A percentile compares a stretch with the other conserved stretches of the same genome.
phyloP scores from a whole-genome alignment of 2,888 invertebrate genomes.

The Dryocosmus kuriphilus region DNA sequence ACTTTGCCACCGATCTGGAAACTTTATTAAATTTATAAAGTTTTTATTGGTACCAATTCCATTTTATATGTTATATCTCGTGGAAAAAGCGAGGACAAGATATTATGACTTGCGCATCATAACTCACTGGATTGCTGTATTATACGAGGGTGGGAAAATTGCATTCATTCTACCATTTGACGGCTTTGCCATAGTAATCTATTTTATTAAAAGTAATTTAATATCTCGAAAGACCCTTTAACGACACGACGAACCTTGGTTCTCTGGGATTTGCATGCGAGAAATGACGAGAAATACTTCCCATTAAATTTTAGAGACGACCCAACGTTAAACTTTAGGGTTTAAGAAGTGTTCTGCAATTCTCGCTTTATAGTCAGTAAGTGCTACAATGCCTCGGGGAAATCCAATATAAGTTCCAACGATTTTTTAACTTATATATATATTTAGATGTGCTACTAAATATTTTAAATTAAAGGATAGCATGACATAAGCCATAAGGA shows the following conservation, averaged over 20 bases:
- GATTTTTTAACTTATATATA: neutral
- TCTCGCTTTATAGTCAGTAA: slow-evolving; percentile 7
- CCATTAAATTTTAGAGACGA: slow-evolving; percentile 33
- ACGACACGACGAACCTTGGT: neutral
- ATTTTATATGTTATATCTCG: neutral
- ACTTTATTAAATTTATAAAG: neutral
- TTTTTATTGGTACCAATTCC: slow-evolving; percentile 6
- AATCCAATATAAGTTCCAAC: neutral
- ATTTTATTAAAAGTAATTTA: slow-evolving; percentile 28
- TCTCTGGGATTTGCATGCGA: slow-evolving; percentile 24
- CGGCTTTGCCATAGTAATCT: neutral
- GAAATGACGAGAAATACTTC: slow-evolving; percentile 17
- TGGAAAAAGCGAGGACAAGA: neutral
- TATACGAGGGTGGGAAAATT: slow-evolving; percentile 4
- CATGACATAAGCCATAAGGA: too few relatives aligned
- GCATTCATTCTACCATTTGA: slow-evolving; percentile 19
- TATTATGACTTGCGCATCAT: slow-evolving; percentile 12
- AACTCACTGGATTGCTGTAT: neutral
- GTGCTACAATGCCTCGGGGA: neutral
- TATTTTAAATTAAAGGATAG: too few relatives aligned
- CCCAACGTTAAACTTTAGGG: slow-evolving; percentile 21
- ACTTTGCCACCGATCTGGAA: neutral
- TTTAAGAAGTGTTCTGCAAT: slow-evolving; percentile 17
- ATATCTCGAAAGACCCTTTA: slow-evolving; percentile 13
- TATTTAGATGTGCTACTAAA: too few relatives aligned